Evolutionary conservation across 2,113 vertebrate genomes (phyloP).

Genomic region (Cyprinus carpio): DNA sequence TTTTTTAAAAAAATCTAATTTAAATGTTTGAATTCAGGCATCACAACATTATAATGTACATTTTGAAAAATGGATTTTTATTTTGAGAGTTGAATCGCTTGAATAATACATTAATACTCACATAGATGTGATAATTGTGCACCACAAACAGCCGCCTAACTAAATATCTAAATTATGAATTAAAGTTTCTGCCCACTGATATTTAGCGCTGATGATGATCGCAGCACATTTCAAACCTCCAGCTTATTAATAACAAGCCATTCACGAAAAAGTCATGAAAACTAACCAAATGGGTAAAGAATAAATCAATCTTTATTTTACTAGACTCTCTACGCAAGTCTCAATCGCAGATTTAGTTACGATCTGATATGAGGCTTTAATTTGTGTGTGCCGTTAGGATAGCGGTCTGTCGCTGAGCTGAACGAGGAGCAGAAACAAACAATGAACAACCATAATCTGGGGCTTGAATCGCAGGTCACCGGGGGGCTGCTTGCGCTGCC

Average conservation of each 20-base stretch:
- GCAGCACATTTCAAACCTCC: no score
- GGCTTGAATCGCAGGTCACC: constrained; percentile 61
- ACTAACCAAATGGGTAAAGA: background rate
- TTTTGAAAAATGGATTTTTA: no score
- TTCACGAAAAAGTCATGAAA: background rate
- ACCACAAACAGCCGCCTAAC: constrained; percentile 74
- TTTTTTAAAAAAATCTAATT: background rate
- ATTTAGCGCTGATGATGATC: no score
- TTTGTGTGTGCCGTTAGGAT: constrained; percentile 13
- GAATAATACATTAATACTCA: constrained; percentile 75
- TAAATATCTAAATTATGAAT: constrained; percentile 57
- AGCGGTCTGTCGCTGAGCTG: constrained; percentile 42
- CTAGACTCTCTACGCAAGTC: background rate
- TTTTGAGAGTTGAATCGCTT: no score
- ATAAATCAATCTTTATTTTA: background rate
- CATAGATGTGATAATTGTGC: background rate
- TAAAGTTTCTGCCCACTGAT: background rate
- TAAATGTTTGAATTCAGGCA: no score
- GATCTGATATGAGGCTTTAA: constrained; percentile 38
- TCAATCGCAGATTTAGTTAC: background rate
- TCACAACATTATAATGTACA: no score
- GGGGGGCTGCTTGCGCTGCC: constrained; percentile 55
- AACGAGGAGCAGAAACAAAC: constrained; percentile 56
- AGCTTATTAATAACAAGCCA: background rate
- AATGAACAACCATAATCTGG: constrained; percentile 65